Conservation (phyloP, 2,888 invertebrate genomes). For the Cistogaster globosa region DNA sequence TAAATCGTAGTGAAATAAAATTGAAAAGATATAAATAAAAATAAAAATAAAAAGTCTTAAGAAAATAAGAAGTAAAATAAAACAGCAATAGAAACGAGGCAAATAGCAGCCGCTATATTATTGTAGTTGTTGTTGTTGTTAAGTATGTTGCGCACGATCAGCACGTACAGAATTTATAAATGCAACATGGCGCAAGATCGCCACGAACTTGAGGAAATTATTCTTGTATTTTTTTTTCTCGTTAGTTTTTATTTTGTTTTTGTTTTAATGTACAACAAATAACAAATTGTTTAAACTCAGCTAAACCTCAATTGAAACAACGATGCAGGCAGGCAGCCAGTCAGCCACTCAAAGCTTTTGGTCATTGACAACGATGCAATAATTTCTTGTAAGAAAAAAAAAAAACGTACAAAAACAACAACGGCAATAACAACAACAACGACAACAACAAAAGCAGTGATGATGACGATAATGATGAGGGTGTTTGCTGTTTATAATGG, state of each 20-base stretch:
- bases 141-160: constrained; percentile 77
- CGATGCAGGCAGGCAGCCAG: constrained; percentile 21
- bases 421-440: constrained; percentile 20
- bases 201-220: constrained; percentile 71
- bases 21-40: constrained; percentile 54
- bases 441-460: constrained; percentile 15
- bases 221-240: constrained; percentile 21
- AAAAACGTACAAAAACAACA: constrained; percentile 17
- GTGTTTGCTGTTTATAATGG: constrained; percentile 58
- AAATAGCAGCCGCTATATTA: constrained; percentile 42
- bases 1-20: constrained; percentile 77
- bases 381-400: constrained; percentile 47
- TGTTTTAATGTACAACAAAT: constrained; percentile 2
- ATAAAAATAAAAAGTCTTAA: constrained; percentile 35
- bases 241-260: constrained; percentile 13
- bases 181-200: constrained; percentile 71
- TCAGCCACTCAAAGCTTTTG: constrained; percentile 26
- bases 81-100: constrained; percentile 27
- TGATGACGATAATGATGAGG: constrained; percentile 54
- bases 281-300: constrained; percentile 60
- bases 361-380: constrained; percentile 67
- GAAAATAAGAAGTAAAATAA: constrained; percentile 14
- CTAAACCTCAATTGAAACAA: constrained; percentile 55
- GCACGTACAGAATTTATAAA: constrained; percentile 77
- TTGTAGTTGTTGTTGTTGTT: constrained; percentile 40